A percentile compares a stretch with the other conserved stretches of the same genome.
phyloP scores from a whole-genome alignment of 2,113 vertebrate genomes.

The Aphyosemion australe region DNA sequence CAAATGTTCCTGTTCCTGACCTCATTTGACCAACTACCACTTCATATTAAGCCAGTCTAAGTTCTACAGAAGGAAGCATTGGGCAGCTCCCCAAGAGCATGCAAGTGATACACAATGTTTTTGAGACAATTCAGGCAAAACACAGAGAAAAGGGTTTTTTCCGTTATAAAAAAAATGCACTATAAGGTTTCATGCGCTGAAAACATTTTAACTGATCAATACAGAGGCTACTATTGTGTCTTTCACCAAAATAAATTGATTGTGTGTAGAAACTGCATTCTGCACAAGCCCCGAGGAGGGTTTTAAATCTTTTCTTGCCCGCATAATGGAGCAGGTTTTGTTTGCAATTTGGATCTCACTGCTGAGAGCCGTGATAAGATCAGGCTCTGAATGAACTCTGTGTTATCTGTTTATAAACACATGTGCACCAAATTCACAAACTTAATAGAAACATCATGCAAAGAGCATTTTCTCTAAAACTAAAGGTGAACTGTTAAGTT shows the following conservation, averaged over 20 bases:
- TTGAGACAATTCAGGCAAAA: too few species aligned
- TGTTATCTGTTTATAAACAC: slow-evolving; percentile 25
- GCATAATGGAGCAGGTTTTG: slow-evolving; percentile 17
- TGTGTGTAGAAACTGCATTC: slow-evolving; percentile 5
- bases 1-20: too few species aligned
- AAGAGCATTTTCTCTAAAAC: neutral
- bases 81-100: slow-evolving; percentile 8
- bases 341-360: slow-evolving; percentile 19
- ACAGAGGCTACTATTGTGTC: slow-evolving; percentile 14
- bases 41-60: neutral
- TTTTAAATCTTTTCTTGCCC: slow-evolving; percentile 31
- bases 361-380: slow-evolving; percentile 29
- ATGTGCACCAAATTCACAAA: slow-evolving; percentile 14
- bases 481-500: neutral
- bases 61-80: neutral
- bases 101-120: neutral
- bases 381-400: slow-evolving; percentile 12
- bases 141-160: neutral
- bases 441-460: neutral
- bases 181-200: too few species aligned
- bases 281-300: slow-evolving; percentile 5
- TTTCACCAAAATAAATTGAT: slow-evolving; percentile 7
- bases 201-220: slow-evolving; percentile 11
- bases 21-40: too few species aligned
- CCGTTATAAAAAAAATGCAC: slow-evolving; percentile 2